Evolutionary conservation across 2,888 invertebrate genomes (phyloP).

Genomic region (Caenorhabditis angaria): DNA sequence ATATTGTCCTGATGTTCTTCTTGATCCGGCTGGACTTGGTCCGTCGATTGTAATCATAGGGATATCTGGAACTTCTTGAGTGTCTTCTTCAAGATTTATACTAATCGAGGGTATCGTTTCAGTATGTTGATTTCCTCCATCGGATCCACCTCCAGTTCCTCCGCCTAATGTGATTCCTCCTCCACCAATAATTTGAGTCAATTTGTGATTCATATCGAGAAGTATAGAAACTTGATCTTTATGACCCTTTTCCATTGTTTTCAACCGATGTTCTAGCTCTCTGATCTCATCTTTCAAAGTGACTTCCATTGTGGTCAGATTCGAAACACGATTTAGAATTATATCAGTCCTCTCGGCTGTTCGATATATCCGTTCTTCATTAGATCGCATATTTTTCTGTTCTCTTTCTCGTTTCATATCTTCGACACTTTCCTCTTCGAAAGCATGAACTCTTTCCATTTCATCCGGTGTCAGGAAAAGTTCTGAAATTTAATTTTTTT

Average conservation of each 20-base stretch:
- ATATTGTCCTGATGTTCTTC: constrained; percentile 36
- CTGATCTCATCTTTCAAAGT: constrained; percentile 52
- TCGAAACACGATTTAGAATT: constrained; percentile 72
- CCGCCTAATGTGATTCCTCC: constrained; percentile 13
- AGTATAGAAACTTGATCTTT: constrained; percentile 55
- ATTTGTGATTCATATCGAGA: constrained; percentile 50
- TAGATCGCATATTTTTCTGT: constrained; percentile 70
- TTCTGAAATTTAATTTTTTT: constrained; percentile 82
- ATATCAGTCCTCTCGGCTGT: constrained; percentile 74
- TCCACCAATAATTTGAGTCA: constrained; percentile 20
- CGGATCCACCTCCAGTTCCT: constrained; percentile 30
- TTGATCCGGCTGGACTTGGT: constrained; percentile 21
- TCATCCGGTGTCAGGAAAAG: constrained; percentile 92
- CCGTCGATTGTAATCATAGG: constrained; percentile 29
- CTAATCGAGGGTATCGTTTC: not conserved
- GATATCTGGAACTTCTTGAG: constrained; percentile 4
- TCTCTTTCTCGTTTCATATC: constrained; percentile 90
- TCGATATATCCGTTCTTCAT: constrained; percentile 73
- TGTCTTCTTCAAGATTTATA: constrained; percentile 2
- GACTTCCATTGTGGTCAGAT: constrained; percentile 69
- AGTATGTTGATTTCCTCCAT: constrained; percentile 4
- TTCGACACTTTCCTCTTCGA: constrained; percentile 97
- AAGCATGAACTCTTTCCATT: constrained; percentile 91
- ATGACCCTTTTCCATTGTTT: constrained; percentile 55
- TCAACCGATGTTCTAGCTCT: constrained; percentile 56